Percentiles rank a stretch among this genome's conserved stretches.
Evolutionary conservation across 2,113 vertebrate species (phyloP).

Genomic region (Halcyon malimbica): DNA sequence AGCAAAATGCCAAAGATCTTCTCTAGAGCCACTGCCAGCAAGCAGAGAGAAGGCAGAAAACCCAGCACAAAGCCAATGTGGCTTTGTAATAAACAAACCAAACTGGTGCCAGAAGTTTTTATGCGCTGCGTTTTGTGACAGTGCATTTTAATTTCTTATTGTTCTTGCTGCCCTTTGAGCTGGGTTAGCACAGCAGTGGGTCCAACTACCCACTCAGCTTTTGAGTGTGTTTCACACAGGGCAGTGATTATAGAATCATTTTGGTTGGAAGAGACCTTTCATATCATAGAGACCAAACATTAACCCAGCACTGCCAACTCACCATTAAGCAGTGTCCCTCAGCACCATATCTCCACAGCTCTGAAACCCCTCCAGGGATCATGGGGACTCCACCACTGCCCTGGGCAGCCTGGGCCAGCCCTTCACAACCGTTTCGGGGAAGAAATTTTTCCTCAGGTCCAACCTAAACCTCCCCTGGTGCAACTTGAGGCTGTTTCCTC

Average conservation of each 20-base stretch:
- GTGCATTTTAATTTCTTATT: neutral
- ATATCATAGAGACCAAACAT: neutral
- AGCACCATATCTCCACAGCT: neutral
- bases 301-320: neutral
- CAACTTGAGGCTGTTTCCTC: neutral
- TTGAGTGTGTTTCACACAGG: neutral
- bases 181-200: neutral
- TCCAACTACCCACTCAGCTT: neutral
- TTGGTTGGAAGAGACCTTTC: neutral
- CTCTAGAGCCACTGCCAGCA: slow-evolving; percentile 3
- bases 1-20: slow-evolving; percentile 6
- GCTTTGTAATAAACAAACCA: neutral
- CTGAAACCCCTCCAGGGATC: neutral
- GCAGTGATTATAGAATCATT: neutral
- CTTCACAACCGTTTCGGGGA: no score
- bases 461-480: neutral
- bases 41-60: neutral
- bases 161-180: neutral
- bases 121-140: neutral
- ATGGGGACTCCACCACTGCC: no score
- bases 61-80: neutral
- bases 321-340: neutral
- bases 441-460: neutral
- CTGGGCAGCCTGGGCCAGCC: neutral
- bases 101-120: neutral